These are phyloP conservation scores for Capitella teleta DNA, from an alignment of 1,140 invertebrate species.

Conservation along the genomic window DNA sequence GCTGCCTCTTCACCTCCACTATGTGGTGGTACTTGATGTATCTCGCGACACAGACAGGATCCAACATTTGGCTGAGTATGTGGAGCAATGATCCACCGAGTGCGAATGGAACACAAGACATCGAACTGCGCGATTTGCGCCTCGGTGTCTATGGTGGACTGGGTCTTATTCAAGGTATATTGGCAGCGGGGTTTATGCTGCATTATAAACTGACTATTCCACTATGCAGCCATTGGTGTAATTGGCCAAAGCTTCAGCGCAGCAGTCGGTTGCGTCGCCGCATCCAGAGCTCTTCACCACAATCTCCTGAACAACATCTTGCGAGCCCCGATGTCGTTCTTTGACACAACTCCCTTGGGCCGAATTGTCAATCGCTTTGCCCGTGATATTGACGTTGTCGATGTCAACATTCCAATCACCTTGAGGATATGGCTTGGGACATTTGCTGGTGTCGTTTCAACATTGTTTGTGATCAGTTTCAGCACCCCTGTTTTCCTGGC, in stretches of 20 bases:
- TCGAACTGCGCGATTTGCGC: constrained; percentile 17
- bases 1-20: neutral
- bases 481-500: constrained; percentile 6
- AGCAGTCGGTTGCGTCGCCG: constrained; percentile 31
- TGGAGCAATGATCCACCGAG: constrained; percentile 14
- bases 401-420: constrained; percentile 37
- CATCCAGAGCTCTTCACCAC: constrained; percentile 3
- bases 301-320: constrained; percentile 48
- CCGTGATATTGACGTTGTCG: constrained; percentile 45
- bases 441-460: constrained; percentile 3
- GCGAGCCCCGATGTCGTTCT: constrained; percentile 55
- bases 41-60: neutral
- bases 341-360: constrained; percentile 63
- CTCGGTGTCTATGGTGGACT: constrained; percentile 26
- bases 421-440: constrained; percentile 1
- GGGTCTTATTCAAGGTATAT: constrained; percentile 33
- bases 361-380: constrained; percentile 13
- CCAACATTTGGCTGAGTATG: constrained; percentile 13
- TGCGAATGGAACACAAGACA: constrained; percentile 14
- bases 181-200: too few species aligned
- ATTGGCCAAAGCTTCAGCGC: constrained; percentile 22
- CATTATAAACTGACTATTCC: neutral
- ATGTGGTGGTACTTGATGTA: neutral
- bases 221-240: constrained; percentile 24
- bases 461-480: constrained; percentile 6